Evolutionary conservation across 2,797 vertebrate genomes (phyloP), one percentile per base, ranked within the genome.

Genomic region (Halcyon leucocephala): DNA sequence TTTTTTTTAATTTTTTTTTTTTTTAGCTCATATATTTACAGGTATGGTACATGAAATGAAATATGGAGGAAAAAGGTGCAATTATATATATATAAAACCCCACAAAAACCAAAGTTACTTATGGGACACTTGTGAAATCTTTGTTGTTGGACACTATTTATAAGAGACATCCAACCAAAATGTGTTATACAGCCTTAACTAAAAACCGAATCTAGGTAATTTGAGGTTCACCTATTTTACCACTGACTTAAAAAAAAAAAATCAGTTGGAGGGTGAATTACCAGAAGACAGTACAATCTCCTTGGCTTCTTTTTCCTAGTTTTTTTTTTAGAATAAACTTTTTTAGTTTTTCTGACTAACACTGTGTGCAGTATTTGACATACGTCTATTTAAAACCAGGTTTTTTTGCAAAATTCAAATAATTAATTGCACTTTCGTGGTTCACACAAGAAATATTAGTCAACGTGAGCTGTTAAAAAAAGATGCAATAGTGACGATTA

Each of bases 131-230:
- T 26, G 16, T 46, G 41, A 66, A 89, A 65, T 55, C 10, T 8
- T 18, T 44, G 14, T 35, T 85, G 49, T 29, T 62, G 10, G 20
- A 11, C 16, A n/a, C 2, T 0, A 0, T 14, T 42, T 79, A 8
- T 49, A 41, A 54, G 16, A 77, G 7, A 29, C 28, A 69, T 46
- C 16, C 51, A 73, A 46, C 0, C 4, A 69, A 81, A 73, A 65
- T 74, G 12, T 41, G 5, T 28, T 57, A 41, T 0, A 14, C 0
- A 19, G 35, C 37, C 20, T 65, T 85, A 55, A 79, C 2, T 37
- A 41, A 37, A 73, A 73, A 57, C 35, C 44, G 2, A 48, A 8
- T 65, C 3, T 22, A 44, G 3, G 5, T 62, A 26, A 29, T 62
- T 61, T 79, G 7, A 35, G 4, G 4, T 39, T 15, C 4, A 66